Evolutionary conservation across 2,797 vertebrate species (phyloP).

Genomic region (Spinibarbus caldwelli): DNA sequence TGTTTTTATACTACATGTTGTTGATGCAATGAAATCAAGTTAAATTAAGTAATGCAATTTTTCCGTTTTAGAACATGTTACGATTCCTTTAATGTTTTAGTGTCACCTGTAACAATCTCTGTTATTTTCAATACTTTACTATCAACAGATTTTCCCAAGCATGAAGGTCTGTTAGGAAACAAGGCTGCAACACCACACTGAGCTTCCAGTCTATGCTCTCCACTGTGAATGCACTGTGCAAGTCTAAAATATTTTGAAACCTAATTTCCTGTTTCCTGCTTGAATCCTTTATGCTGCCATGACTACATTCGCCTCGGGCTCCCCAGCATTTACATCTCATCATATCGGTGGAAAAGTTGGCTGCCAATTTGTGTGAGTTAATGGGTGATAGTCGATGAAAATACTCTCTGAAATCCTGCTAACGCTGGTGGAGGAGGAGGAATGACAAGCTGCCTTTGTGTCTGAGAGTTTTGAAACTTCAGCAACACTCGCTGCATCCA

Average conservation of each 20-base stretch:
- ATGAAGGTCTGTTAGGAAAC: no score
- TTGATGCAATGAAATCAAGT: no score
- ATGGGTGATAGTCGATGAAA: conserved; percentile 43
- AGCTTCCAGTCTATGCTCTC: not conserved
- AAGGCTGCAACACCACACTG: not conserved
- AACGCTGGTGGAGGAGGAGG: conserved; percentile 31
- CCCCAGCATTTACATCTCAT: conserved; percentile 40
- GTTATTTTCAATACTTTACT: no score
- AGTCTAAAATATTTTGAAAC: conserved; percentile 51
- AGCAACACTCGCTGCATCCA: not conserved
- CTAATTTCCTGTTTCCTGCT: conserved; percentile 60
- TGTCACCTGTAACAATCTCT: not conserved
- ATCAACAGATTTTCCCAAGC: not conserved
- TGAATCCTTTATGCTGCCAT: conserved; percentile 41
- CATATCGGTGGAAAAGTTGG: conserved; percentile 39
- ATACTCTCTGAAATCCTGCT: conserved; percentile 43
- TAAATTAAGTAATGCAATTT: no score
- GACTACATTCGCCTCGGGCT: conserved; percentile 19
- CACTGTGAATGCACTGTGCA: conserved; percentile 16
- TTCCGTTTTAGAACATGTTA: no score
- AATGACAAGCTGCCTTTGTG: conserved; percentile 52
- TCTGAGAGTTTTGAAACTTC: conserved; percentile 35
- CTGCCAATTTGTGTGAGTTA: conserved; percentile 63
- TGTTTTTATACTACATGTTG: no score
- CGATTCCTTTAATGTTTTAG: not conserved